These are phyloP conservation scores for Nemoura dubitans DNA, from an alignment of 2,888 invertebrate genomes.

Conservation along the genomic window DNA sequence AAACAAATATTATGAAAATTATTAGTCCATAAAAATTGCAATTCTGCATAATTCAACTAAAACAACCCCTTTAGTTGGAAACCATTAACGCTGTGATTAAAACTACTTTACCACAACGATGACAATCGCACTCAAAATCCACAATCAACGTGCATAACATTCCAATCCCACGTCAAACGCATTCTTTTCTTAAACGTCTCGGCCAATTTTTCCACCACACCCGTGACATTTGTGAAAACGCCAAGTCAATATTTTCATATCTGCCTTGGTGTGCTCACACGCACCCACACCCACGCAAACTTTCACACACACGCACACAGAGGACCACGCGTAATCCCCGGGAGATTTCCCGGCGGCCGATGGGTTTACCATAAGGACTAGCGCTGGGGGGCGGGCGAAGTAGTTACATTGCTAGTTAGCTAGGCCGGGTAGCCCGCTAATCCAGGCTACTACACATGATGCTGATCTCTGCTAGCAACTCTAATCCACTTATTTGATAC, in stretches of 20 bases:
- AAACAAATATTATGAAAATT: too few relatives aligned
- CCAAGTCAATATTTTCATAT: not conserved
- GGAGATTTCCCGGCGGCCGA: not conserved
- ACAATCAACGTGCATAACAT: not conserved
- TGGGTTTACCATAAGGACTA: constrained; percentile 19
- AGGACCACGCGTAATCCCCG: not conserved
- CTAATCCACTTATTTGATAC: constrained; percentile 53
- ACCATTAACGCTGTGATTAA: too few relatives aligned
- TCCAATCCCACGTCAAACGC: not conserved
- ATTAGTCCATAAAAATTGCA: too few relatives aligned
- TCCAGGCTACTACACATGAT: constrained; percentile 15
- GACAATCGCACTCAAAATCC: not conserved
- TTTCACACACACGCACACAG: not conserved
- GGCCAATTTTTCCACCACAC: not conserved
- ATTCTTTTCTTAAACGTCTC: not conserved
- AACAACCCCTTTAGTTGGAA: too few relatives aligned
- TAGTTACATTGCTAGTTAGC: constrained; percentile 38
- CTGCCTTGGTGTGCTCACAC: not conserved
- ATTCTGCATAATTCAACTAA: too few relatives aligned
- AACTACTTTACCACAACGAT: too few relatives aligned
- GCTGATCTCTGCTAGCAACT: constrained; percentile 16
- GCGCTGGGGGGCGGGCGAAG: not conserved
- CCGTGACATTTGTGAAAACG: not conserved
- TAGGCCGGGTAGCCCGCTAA: not conserved
- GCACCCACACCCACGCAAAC: too few relatives aligned